These are phyloP conservation scores for Mystacornis crossleyi DNA, from an alignment of 2,113 vertebrate genomes.

Conservation along the genomic window DNA sequence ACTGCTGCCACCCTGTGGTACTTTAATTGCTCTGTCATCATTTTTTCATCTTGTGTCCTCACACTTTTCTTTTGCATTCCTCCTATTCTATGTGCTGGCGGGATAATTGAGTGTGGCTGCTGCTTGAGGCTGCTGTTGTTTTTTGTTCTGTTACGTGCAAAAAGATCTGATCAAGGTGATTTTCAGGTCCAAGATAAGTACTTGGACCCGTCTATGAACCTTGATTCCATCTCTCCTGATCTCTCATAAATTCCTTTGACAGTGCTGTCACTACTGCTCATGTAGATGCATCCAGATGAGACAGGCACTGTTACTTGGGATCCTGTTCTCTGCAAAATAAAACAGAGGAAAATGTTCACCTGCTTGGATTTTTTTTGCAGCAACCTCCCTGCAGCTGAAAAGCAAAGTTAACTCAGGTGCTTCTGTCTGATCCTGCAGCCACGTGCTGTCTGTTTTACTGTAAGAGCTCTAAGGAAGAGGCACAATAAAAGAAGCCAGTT, in stretches of 20 bases:
- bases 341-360: neutral
- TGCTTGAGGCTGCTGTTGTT: neutral
- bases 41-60: neutral
- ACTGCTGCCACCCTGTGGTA: slow-evolving; percentile 1
- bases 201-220: neutral
- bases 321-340: neutral
- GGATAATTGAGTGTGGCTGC: neutral
- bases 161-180: neutral
- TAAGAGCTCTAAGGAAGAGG: neutral
- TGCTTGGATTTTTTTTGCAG: neutral
- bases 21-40: neutral
- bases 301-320: neutral
- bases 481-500: neutral
- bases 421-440: neutral
- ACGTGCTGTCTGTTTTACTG: neutral
- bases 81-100: neutral
- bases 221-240: neutral
- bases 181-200: neutral
- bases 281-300: neutral
- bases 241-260: neutral
- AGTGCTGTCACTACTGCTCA: neutral
- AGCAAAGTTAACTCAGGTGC: neutral
- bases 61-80: neutral
- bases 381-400: neutral
- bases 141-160: neutral